phyloP scores from a whole-genome alignment of 2,888 invertebrate genomes.

The Eilema caniola region DNA sequence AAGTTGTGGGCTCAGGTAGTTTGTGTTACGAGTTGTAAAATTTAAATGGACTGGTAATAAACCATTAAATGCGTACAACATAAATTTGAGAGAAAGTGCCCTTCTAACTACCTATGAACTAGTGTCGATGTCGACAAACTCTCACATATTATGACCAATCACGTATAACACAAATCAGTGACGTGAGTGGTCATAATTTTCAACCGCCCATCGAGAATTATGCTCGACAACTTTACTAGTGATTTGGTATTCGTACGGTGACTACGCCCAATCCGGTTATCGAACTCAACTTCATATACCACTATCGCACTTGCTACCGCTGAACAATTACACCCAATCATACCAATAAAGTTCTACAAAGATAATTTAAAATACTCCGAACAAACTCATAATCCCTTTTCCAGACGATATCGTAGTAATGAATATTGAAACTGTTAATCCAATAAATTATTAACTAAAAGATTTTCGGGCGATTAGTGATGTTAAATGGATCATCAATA shows the following conservation, averaged over 20 bases:
- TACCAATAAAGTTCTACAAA: neutral
- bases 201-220: too few relatives aligned
- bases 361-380: neutral
- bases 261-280: neutral
- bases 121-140: too few relatives aligned
- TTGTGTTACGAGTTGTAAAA: too few relatives aligned
- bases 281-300: neutral
- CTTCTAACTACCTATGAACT: too few relatives aligned
- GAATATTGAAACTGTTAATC: conserved; percentile 16
- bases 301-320: neutral
- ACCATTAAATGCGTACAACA: too few relatives aligned
- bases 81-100: too few relatives aligned
- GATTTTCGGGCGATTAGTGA: conserved; percentile 8
- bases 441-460: conserved; percentile 10
- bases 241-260: neutral
- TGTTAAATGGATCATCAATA: conserved; percentile 18
- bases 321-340: neutral
- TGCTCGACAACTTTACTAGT: too few relatives aligned
- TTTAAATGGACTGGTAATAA: too few relatives aligned
- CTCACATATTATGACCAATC: too few relatives aligned
- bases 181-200: too few relatives aligned
- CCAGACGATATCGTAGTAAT: conserved; percentile 11
- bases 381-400: conserved; percentile 11
- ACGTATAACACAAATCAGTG: too few relatives aligned
- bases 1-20: too few relatives aligned